These are phyloP conservation scores for Coelogynopora nodosa DNA, from an alignment of 2,888 invertebrate genomes.

Conservation along the genomic window DNA sequence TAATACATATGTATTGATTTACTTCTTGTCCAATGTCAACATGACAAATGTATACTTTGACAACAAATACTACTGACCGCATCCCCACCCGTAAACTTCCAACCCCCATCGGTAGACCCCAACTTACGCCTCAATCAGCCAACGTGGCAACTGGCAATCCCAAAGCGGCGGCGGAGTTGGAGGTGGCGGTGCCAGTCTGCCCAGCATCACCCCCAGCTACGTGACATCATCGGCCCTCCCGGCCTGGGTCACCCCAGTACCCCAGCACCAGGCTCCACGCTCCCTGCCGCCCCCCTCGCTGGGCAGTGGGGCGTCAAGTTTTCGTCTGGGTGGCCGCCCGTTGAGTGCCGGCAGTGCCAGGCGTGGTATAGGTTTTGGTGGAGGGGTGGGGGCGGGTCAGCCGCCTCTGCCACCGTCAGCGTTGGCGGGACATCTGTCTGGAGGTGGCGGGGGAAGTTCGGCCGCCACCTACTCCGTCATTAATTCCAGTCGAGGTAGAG, in stretches of 20 bases:
- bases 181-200: neutral
- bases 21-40: too few species aligned
- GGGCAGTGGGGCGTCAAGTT: neutral
- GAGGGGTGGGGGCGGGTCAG: neutral
- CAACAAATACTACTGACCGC: too few species aligned
- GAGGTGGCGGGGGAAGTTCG: too few species aligned
- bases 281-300: neutral
- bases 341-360: slow-evolving; percentile 25
- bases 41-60: too few species aligned
- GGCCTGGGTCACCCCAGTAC: neutral
- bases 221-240: neutral
- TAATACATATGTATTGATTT: too few species aligned
- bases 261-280: neutral
- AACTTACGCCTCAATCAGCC: neutral
- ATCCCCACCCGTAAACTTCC: too few species aligned
- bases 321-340: neutral
- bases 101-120: too few species aligned
- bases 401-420: neutral
- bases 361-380: neutral
- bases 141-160: neutral
- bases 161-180: too few species aligned
- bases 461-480: neutral
- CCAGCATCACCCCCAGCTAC: neutral
- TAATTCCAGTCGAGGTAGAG: neutral
- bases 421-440: neutral